phyloP scores from a whole-genome alignment of 2,113 vertebrate species.

The Opisthocomus hoazin region DNA sequence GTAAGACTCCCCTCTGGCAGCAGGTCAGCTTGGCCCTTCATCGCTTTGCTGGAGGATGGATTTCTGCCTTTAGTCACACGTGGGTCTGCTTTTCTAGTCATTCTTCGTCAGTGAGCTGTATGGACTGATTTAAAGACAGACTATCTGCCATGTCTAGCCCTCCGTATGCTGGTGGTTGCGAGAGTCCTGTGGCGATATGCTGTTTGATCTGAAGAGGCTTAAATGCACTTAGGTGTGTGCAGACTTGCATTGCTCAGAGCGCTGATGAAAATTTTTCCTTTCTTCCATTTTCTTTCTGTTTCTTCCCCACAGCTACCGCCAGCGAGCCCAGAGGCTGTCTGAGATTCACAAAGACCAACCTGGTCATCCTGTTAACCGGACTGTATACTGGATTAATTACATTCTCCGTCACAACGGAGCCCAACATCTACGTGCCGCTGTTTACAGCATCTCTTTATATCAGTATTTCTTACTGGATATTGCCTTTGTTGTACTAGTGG shows the following conservation, averaged over 20 bases:
- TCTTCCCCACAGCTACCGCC: slow-evolving; percentile 77
- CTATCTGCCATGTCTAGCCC: background rate
- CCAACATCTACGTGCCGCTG: slow-evolving; percentile 87
- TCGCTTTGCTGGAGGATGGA: background rate
- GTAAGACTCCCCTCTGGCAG: background rate
- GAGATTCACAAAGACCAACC: slow-evolving; percentile 97
- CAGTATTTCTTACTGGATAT: slow-evolving; percentile 96
- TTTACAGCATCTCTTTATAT: slow-evolving; percentile 85
- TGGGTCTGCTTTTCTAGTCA: background rate
- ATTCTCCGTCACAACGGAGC: slow-evolving; percentile 91
- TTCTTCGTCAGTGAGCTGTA: background rate
- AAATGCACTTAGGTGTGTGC: accelerated
- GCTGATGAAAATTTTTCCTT: background rate
- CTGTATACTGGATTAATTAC: slow-evolving; percentile 94
- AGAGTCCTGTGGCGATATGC: accelerated
- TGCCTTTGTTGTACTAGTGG: slow-evolving; percentile 70
- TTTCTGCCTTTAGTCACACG: background rate
- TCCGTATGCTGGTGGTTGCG: background rate
- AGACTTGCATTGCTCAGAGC: background rate
- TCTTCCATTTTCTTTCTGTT: background rate
- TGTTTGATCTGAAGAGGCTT: background rate
- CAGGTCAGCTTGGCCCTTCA: background rate
- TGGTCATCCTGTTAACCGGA: slow-evolving; percentile 88
- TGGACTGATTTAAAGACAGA: background rate
- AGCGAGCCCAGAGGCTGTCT: slow-evolving; percentile 83